These are phyloP conservation scores for Ophioninae sp. DNA, from an alignment of 2,888 invertebrate species.

Conservation along the genomic window DNA sequence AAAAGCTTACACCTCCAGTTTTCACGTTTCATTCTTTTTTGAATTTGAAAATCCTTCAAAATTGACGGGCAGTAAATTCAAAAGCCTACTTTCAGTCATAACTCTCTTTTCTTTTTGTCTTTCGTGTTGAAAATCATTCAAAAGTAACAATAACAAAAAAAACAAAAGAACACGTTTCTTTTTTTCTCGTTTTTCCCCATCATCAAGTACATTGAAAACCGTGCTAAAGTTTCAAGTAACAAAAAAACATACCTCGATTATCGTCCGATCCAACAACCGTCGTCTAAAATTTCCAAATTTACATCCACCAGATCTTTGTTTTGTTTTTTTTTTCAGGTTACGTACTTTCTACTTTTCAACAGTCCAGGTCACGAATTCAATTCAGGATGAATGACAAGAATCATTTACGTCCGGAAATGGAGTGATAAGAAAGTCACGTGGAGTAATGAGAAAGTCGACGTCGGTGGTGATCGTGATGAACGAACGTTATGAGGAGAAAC, in stretches of 20 bases:
- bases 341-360: not conserved
- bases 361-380: not conserved
- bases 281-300: not conserved
- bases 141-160: not conserved
- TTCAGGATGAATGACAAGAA: not conserved
- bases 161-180: no score
- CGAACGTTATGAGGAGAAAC: slow-evolving; percentile 33
- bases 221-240: not conserved
- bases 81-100: no score
- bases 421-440: not conserved
- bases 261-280: slow-evolving; percentile 1
- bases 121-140: not conserved
- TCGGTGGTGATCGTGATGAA: slow-evolving; percentile 2
- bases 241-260: slow-evolving; percentile 46
- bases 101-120: not conserved
- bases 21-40: no score
- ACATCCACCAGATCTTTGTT: not conserved
- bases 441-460: slow-evolving; percentile 12
- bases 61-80: not conserved
- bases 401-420: not conserved
- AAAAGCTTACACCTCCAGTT: no score
- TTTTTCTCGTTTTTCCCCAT: no score
- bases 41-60: no score
- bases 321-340: slow-evolving; percentile 10
- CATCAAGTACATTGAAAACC: not conserved